Evolutionary conservation across 2,113 vertebrate genomes (phyloP).

Genomic region (Xiphorhynchus elegans): DNA sequence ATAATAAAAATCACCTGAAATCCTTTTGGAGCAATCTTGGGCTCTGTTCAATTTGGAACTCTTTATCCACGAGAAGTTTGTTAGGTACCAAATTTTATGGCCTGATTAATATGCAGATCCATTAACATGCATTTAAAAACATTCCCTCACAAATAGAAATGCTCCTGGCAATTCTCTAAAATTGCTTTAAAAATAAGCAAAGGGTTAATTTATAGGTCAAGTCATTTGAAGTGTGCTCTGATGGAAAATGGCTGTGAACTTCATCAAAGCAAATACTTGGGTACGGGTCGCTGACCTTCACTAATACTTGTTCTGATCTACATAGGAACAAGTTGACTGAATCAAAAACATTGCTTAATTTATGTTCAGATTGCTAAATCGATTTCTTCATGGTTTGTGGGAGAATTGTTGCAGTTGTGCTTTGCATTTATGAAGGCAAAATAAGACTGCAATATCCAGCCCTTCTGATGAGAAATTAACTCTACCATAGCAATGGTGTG

Average conservation of each 20-base stretch:
- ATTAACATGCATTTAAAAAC: background rate
- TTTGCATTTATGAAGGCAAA: constrained; percentile 38
- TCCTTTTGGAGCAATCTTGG: rapidly evolving
- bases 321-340: constrained; percentile 33
- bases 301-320: constrained; percentile 47
- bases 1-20: background rate
- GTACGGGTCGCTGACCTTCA: constrained; percentile 4
- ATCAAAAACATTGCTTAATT: constrained; percentile 60
- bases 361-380: constrained; percentile 52
- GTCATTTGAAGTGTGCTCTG: constrained; percentile 22
- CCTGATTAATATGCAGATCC: background rate
- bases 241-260: constrained; percentile 17
- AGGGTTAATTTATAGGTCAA: constrained; percentile 49
- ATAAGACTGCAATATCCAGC: background rate
- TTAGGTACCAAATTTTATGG: background rate
- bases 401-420: constrained; percentile 33
- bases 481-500: background rate
- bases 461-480: background rate
- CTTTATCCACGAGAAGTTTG: background rate
- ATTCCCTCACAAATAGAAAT: background rate
- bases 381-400: constrained; percentile 50
- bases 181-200: background rate
- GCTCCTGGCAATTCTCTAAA: background rate
- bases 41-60: background rate
- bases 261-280: constrained; percentile 13